Conservation (phyloP, 2,113 vertebrate genomes). For the Pristiophorus japonicus region DNA sequence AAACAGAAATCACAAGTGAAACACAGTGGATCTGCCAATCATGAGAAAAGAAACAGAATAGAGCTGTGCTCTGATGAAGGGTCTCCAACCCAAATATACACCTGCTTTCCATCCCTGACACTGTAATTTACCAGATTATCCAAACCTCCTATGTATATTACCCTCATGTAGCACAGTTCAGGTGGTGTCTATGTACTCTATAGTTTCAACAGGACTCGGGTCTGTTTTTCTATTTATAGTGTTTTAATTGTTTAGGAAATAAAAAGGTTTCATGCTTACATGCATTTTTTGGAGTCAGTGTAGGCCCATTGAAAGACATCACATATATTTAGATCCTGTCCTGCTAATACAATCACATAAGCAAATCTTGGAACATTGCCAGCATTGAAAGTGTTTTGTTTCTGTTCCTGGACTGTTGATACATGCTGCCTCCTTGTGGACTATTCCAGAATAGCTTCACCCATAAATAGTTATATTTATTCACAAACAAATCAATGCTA, state of each 20-base stretch:
- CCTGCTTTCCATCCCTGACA: background rate
- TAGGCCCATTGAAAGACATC: background rate
- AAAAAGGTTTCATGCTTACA: background rate
- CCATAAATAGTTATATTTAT: background rate
- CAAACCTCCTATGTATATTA: background rate
- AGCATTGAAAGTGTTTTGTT: background rate
- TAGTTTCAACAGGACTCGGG: background rate
- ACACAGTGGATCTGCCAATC: too few relatives aligned
- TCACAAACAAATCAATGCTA: background rate
- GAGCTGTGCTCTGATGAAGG: too few relatives aligned
- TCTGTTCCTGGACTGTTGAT: background rate
- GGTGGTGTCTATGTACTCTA: background rate
- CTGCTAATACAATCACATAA: background rate
- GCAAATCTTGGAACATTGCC: background rate
- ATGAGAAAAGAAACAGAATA: too few relatives aligned
- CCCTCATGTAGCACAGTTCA: background rate
- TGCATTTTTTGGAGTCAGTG: background rate
- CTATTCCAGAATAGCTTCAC: background rate
- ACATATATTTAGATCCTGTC: background rate
- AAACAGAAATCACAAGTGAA: too few relatives aligned
- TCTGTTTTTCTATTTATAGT: background rate
- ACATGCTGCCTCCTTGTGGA: conserved; percentile 27
- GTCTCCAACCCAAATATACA: background rate
- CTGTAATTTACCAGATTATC: background rate
- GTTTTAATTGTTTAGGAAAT: background rate